phyloP scores from a whole-genome alignment of 2,888 invertebrate species.

The Eilema caniola region DNA sequence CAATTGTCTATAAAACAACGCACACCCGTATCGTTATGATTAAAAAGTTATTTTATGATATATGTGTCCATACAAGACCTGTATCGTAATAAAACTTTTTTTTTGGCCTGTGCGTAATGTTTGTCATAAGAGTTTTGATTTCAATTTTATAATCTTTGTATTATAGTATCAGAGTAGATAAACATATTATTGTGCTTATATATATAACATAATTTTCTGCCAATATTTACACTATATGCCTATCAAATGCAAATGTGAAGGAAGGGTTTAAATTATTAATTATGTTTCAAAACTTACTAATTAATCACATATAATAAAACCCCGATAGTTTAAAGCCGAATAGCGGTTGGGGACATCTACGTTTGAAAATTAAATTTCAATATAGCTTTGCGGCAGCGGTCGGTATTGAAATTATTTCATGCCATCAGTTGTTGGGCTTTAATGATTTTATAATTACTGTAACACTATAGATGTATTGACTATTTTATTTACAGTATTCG shows the following conservation, averaged over 20 bases:
- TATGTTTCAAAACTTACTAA: not conserved
- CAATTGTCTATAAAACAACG: too few species aligned
- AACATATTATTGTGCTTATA: not conserved
- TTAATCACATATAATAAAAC: not conserved
- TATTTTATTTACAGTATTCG: too few species aligned
- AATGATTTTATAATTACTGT: not conserved
- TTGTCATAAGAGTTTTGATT: too few species aligned
- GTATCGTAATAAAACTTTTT: too few species aligned
- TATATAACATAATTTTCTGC: not conserved
- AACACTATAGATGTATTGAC: not conserved
- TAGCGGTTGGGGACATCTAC: conserved; percentile 3
- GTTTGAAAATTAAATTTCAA: conserved; percentile 37
- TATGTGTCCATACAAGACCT: too few species aligned
- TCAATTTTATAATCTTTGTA: too few species aligned
- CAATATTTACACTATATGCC: not conserved
- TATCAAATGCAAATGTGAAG: not conserved
- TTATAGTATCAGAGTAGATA: too few species aligned
- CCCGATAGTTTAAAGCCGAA: not conserved
- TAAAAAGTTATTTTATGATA: too few species aligned
- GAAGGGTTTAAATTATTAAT: not conserved
- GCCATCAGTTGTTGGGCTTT: conserved; percentile 12
- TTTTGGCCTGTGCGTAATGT: too few species aligned
- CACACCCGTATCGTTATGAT: too few species aligned
- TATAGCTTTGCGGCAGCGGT: conserved; percentile 28
- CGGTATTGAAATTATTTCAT: conserved; percentile 29